Conservation (phyloP, 2,888 invertebrate species). For the Colostygia pectinataria region DNA sequence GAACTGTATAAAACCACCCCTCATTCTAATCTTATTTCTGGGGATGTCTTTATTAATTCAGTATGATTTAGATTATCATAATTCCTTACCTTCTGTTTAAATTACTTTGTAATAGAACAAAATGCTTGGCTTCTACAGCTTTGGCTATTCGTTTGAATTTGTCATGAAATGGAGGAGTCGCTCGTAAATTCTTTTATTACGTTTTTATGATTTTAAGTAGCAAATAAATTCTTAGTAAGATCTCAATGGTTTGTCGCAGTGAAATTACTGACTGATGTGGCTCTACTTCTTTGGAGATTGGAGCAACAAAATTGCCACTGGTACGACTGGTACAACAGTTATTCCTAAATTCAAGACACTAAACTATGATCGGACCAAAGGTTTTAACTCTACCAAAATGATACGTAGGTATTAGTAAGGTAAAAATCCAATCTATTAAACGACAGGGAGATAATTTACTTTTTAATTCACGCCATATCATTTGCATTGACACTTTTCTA, state of each 20-base stretch:
- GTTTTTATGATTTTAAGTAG: constrained; percentile 14
- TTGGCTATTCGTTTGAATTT: constrained; percentile 39
- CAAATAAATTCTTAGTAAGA: constrained; percentile 8
- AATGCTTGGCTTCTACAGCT: constrained; percentile 43
- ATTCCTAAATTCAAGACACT: no score
- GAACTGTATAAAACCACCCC: constrained; percentile 18
- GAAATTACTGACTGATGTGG: background rate
- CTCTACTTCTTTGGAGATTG: no score
- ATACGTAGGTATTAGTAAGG: background rate
- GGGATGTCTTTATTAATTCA: constrained; percentile 46
- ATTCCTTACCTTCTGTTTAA: constrained; percentile 45
- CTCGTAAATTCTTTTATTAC: constrained; percentile 22
- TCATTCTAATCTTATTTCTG: constrained; percentile 26
- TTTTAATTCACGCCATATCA: constrained; percentile 41
- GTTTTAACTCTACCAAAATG: no score
- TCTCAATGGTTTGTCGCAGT: background rate
- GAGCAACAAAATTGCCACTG: background rate
- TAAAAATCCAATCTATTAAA: constrained; percentile 12
- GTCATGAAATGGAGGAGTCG: constrained; percentile 16
- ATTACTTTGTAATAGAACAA: constrained; percentile 46
- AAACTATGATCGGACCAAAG: no score
- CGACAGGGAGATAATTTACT: constrained; percentile 10
- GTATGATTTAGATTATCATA: constrained; percentile 49
- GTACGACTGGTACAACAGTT: no score
- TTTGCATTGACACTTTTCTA: constrained; percentile 66